Conservation (phyloP, 2,888 invertebrate genomes). For the Megalurothrips usitatus region DNA sequence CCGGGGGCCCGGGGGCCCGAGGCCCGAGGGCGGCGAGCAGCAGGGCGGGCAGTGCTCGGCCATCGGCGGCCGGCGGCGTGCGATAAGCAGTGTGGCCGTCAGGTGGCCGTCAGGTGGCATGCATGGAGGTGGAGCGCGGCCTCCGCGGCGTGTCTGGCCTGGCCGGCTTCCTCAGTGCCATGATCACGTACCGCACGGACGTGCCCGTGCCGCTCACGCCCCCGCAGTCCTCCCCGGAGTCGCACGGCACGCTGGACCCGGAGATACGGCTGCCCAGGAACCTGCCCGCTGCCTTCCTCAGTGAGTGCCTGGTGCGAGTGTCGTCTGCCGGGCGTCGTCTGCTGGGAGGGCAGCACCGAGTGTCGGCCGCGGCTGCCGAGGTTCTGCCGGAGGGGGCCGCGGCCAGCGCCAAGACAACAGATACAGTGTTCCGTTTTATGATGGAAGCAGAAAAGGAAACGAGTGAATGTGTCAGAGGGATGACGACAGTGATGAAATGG, state of each 20-base stretch:
- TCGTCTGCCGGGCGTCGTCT: no score
- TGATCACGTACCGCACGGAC: conserved; percentile 13
- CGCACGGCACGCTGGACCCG: conserved; percentile 14
- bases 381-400: no score
- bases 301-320: neutral
- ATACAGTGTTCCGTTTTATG: no score
- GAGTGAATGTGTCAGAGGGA: no score
- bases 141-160: neutral
- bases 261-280: conserved; percentile 18
- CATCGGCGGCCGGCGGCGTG: neutral
- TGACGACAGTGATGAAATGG: no score
- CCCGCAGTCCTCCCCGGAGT: conserved; percentile 15
- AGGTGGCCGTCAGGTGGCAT: neutral
- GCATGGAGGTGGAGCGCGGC: conserved; percentile 18
- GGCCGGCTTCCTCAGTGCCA: conserved; percentile 8
- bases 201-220: conserved; percentile 9
- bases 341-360: no score
- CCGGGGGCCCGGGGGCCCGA: no score
- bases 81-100: no score
- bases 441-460: no score
- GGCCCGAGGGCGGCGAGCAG: no score
- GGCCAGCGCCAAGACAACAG: no score
- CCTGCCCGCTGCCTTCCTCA: conserved; percentile 13
- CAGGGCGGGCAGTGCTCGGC: neutral
- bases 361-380: no score